Base-by-base conservation (phyloP, 1,140 invertebrate species). In the Danaus melanippus region DNA sequence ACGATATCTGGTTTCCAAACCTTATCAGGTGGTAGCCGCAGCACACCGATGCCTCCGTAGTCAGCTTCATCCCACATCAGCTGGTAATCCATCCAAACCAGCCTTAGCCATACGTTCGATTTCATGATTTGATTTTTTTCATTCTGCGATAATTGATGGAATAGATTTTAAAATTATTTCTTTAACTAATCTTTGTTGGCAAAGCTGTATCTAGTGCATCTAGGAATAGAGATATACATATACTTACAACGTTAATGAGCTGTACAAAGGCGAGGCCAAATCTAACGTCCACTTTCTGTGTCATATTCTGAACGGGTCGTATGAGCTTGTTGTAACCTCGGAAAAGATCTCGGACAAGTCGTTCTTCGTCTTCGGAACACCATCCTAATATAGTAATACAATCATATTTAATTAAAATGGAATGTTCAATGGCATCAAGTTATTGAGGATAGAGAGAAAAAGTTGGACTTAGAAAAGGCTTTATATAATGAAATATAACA, bases 1-100 rank as follows among this genome's bases (percentile, higher is more conserved):
- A 99, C 98, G 71, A 99, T 98, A 86, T 99, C 98, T 5, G 98
- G 98, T 83, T 98, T 98, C 98, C 98, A 99, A 53, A 99, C 97
- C 92, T 99, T 98, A 84, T 99, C 97, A 12, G 97, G 97, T 15
- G 97, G 96, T 62, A 99, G 91, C 62, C 98, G 92, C 42, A 99
- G 91, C 12, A 98, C 96, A 32, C 93, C 93, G 62, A 99, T 99
- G 46, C 97, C 96, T 48, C 98, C 97, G 76, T 99, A 99, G 84
- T 99, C 96, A 50, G 96, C 94, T 74, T 98, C 96, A 76, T 99
- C 96, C 98, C 98, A 99, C 80, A 93, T 92, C 67, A 99, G 88
- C 86, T 99, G 98, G 87, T 99, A 99, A 87, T 99, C 98, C 79
- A 92, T 94, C 98, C 98, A 99, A 52, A 96, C 96, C 89, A 98